These are phyloP conservation scores for Drosophila putrida DNA, from an alignment of 2,888 invertebrate species.

Conservation along the genomic window DNA sequence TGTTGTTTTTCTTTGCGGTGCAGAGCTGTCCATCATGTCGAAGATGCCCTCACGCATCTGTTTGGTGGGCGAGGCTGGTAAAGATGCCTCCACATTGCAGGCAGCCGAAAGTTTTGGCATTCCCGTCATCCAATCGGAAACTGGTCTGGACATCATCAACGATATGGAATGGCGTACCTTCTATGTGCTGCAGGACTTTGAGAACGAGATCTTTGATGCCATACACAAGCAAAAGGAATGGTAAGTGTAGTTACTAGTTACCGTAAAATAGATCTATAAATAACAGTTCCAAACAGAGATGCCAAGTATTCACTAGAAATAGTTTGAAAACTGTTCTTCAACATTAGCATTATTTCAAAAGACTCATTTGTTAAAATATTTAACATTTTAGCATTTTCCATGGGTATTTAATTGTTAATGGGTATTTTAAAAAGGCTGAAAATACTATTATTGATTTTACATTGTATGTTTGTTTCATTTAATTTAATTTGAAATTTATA, in stretches of 20 bases:
- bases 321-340: no score
- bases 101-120: constrained; percentile 88
- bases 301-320: no score
- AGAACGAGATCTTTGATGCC: constrained; percentile 88
- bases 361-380: no score
- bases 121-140: constrained; percentile 88
- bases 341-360: no score
- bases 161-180: constrained; percentile 88
- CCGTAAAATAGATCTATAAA: background rate
- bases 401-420: no score
- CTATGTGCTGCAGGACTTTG: constrained; percentile 90
- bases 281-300: no score
- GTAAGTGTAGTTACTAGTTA: constrained; percentile 85
- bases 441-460: no score
- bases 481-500: no score
- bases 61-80: constrained; percentile 87
- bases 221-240: constrained; percentile 88
- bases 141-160: constrained; percentile 87
- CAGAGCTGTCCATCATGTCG: constrained; percentile 83
- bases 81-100: constrained; percentile 86
- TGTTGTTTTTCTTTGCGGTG: constrained; percentile 2
- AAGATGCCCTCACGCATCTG: constrained; percentile 87
- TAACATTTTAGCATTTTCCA: no score
- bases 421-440: no score
- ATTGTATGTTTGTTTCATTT: no score